Conservation (phyloP, 2,113 vertebrate species). For the Xenus cinereus region DNA sequence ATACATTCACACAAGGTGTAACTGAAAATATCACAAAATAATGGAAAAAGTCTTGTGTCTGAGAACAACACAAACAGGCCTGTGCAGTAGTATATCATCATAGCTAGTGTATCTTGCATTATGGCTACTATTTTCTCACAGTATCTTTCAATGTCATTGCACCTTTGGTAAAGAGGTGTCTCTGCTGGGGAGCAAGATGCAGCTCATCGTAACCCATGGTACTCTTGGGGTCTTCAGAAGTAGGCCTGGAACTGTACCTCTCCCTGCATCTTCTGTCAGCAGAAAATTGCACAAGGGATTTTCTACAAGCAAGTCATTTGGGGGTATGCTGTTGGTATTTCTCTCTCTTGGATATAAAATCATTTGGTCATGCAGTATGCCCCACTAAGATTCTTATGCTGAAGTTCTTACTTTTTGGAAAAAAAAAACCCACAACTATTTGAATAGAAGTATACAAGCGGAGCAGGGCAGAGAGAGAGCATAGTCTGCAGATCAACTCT, state of each 20-base stretch:
- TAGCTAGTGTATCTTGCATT: neutral
- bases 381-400: rapidly evolving
- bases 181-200: neutral
- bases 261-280: neutral
- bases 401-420: neutral
- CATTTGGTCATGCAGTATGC: neutral
- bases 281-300: neutral
- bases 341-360: neutral
- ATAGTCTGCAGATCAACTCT: neutral
- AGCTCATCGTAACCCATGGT: neutral
- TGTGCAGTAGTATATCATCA: neutral
- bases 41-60: neutral
- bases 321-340: neutral
- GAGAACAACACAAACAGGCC: neutral
- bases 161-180: neutral
- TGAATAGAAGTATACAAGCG: neutral
- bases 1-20: neutral
- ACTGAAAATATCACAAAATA: neutral
- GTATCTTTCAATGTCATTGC: neutral
- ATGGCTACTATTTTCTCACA: neutral
- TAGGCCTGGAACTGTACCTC: neutral
- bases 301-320: neutral
- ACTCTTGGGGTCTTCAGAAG: neutral
- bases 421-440: neutral
- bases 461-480: rapidly evolving